A percentile compares a stretch with the other conserved stretches of the same genome.
Evolutionary conservation across 2,113 vertebrate genomes (phyloP).

Genomic region (Caranx melampygus): DNA sequence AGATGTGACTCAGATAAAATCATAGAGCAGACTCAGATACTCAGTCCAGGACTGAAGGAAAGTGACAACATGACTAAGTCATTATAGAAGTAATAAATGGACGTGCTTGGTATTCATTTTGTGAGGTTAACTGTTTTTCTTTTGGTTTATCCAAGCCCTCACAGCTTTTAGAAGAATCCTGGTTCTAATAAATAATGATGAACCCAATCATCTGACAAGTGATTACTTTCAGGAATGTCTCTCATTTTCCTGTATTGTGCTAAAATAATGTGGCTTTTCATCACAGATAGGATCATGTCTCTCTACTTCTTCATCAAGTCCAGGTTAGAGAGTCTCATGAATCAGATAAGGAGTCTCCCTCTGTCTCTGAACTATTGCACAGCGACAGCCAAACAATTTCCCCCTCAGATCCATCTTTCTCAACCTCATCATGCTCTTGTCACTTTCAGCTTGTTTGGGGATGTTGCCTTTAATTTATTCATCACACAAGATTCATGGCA

Average conservation of each 20-base stretch:
- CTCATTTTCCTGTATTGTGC: not conserved
- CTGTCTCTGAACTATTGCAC: too few species aligned
- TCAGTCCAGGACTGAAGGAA: too few species aligned
- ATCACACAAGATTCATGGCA: constrained; percentile 1
- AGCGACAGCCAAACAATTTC: too few species aligned
- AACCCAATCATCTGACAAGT: not conserved
- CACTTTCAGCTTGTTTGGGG: not conserved
- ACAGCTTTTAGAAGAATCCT: not conserved
- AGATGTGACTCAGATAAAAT: too few species aligned
- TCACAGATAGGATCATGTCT: not conserved
- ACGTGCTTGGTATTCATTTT: not conserved
- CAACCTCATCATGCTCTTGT: not conserved
- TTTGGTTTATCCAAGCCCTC: not conserved
- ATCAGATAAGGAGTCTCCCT: not conserved
- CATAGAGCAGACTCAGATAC: too few species aligned
- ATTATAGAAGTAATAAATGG: too few species aligned
- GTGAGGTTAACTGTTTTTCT: not conserved
- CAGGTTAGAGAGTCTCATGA: not conserved
- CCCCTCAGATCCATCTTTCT: not conserved
- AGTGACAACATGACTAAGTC: too few species aligned
- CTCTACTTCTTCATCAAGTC: not conserved
- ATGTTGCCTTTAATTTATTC: not conserved
- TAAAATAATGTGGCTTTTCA: not conserved
- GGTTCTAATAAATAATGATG: not conserved
- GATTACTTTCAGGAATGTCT: constrained; percentile 10